Conservation (phyloP, 2,888 invertebrate genomes). For the Cerceris rybyensis region DNA sequence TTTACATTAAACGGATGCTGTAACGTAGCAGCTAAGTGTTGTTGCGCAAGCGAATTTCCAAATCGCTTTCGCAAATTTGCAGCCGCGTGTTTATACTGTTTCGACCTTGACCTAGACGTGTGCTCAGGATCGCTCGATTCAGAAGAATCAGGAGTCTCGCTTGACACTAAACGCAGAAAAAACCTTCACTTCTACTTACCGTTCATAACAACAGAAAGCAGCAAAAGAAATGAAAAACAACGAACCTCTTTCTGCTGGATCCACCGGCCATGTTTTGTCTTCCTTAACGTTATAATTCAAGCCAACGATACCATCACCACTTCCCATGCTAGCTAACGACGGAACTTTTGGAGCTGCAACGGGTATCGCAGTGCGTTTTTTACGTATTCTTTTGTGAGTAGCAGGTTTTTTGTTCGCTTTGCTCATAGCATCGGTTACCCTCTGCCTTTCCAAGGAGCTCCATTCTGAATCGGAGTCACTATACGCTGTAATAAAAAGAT, state of each 20-base stretch:
- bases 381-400: constrained; percentile 88
- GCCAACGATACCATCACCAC: constrained; percentile 77
- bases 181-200: not conserved
- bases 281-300: constrained; percentile 80
- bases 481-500: constrained; percentile 84
- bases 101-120: constrained; percentile 72
- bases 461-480: constrained; percentile 96
- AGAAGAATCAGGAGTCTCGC: constrained; percentile 79
- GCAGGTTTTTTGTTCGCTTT: constrained; percentile 88
- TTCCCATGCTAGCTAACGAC: constrained; percentile 84
- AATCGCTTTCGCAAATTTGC: constrained; percentile 77
- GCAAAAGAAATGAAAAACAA: not conserved
- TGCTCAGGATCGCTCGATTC: constrained; percentile 80
- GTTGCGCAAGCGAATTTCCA: constrained; percentile 76
- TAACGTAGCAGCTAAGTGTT: constrained; percentile 74
- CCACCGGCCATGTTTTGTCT: constrained; percentile 80
- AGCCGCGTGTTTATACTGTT: constrained; percentile 73
- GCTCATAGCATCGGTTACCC: constrained; percentile 84
- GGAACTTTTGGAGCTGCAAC: constrained; percentile 93
- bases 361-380: constrained; percentile 90
- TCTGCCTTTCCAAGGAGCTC: constrained; percentile 88
- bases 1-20: constrained; percentile 79
- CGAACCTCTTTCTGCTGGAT: constrained; percentile 80
- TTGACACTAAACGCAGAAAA: constrained; percentile 71
- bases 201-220: not conserved